Evolutionary conservation across 2,113 vertebrate genomes (phyloP), one percentile per base, ranked within the genome.

Genomic region (Ciconia stormi): DNA sequence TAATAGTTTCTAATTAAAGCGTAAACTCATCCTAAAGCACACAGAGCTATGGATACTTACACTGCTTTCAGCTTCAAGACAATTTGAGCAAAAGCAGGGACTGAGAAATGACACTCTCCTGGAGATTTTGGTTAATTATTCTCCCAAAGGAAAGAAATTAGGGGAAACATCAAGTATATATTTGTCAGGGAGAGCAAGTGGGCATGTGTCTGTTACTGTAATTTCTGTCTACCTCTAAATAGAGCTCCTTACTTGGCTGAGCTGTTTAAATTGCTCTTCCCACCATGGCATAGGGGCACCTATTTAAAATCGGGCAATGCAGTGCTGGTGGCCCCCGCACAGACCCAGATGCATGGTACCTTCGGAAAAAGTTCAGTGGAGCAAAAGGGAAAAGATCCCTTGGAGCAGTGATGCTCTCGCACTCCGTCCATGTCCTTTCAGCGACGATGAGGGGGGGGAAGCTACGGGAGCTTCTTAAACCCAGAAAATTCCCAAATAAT

Each of bases 361-460:
- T 34, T 11, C 2, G 3, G 73, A 9, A 62, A 38, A 77, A 83
- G 50, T 14, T 63, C 15, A 1, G 6, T 1, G 27, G 8, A 55
- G 47, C 13, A 6, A 56, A 87, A 72, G 7, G 27, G 49, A 23
- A 50, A 79, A 46, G 59, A 56, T 82, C 27, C 29, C 14, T 8
- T 0, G 0, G 71, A 62, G 62, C 79, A 38, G 61, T 0, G 32
- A 73, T 59, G 90, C 56, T 93, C 32, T 34, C 4, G 0, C 1
- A 0, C 14, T 44, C 34, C 6, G 0, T 49, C 47, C 18, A 1
- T 1, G 1, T 67, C 82, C 56, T 69, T n/a, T 9, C 44, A n/a
- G 11, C 3, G 4, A 1, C 0, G 9, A 7, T 2, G 25, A 17
- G 3, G 3, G 4, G 17, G 15, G 13, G 2, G 3, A 61, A 50